Evolutionary conservation across 2,113 vertebrate species (phyloP).

Genomic region (Paralichthys olivaceus): DNA sequence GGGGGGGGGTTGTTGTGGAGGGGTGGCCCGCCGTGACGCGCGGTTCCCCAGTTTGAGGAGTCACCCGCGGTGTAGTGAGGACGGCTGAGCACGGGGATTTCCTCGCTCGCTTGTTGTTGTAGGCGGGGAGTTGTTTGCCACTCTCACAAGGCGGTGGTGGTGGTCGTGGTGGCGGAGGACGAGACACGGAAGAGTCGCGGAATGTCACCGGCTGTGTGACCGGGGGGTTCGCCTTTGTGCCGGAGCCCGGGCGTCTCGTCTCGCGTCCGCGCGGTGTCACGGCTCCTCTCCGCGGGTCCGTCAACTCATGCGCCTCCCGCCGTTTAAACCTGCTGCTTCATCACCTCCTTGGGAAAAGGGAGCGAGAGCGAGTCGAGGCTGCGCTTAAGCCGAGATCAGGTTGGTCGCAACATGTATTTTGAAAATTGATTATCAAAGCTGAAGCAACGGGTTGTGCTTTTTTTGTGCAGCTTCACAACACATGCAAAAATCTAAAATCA

Average conservation of each 20-base stretch:
- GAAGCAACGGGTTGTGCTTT: neutral
- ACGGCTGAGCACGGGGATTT: constrained; percentile 74
- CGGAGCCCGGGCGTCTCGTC: constrained; percentile 9
- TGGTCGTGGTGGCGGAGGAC: neutral
- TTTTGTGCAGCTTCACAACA: neutral
- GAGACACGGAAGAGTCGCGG: constrained; percentile 52
- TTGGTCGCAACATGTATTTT: constrained; percentile 57
- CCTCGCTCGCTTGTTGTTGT: constrained; percentile 75
- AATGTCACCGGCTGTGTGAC: constrained; percentile 64
- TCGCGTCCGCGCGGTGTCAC: neutral
- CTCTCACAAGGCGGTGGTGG: constrained; percentile 39
- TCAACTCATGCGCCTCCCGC: constrained; percentile 75
- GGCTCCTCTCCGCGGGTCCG: constrained; percentile 52
- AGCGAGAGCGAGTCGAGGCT: constrained; percentile 67
- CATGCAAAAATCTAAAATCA: neutral
- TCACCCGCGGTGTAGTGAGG: constrained; percentile 26
- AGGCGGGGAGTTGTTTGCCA: constrained; percentile 75
- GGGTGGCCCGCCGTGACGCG: neutral
- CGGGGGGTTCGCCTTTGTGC: constrained; percentile 17
- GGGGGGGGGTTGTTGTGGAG: neutral
- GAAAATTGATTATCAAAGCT: constrained; percentile 19
- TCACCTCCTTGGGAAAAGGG: constrained; percentile 72
- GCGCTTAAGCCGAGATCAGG: constrained; percentile 72
- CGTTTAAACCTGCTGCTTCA: constrained; percentile 81
- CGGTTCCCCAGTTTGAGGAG: neutral